Conservation (phyloP, 2,888 invertebrate species). For the Sylvicola cinctus region DNA sequence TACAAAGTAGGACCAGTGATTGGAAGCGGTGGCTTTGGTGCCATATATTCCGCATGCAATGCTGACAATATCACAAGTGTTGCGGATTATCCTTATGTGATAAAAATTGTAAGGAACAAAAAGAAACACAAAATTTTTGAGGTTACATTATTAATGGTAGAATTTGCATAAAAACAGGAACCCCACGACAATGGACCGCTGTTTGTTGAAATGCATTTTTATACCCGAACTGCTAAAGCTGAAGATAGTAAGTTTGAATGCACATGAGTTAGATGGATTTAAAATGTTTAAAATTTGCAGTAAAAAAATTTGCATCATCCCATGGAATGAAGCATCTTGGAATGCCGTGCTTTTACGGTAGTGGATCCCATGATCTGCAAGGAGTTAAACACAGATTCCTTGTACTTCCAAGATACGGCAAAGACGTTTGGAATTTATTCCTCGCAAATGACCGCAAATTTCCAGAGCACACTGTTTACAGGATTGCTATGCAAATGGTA, state of each 20-base stretch:
- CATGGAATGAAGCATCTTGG: conserved; percentile 32
- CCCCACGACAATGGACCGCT: conserved; percentile 83
- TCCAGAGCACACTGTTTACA: conserved; percentile 51
- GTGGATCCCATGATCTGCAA: conserved; percentile 58
- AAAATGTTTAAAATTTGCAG: too few species aligned
- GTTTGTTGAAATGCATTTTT: conserved; percentile 87
- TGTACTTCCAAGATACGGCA: conserved; percentile 75
- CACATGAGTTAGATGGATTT: too few species aligned
- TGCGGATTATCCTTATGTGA: conserved; percentile 41
- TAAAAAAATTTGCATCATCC: too few species aligned
- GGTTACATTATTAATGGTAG: too few species aligned
- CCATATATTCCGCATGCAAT: conserved; percentile 68
- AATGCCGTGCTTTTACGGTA: conserved; percentile 66
- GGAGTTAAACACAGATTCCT: conserved; percentile 68
- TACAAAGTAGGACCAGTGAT: conserved; percentile 79
- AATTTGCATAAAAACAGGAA: conserved; percentile 35
- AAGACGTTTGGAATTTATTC: conserved; percentile 64
- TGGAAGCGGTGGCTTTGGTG: conserved; percentile 84
- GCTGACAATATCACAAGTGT: conserved; percentile 25
- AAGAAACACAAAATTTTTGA: not conserved
- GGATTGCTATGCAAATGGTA: conserved; percentile 68
- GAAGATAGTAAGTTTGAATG: conserved; percentile 41
- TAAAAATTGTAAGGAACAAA: conserved; percentile 54
- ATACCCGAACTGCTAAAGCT: conserved; percentile 49
- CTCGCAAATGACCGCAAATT: conserved; percentile 42